Conservation (phyloP, 2,797 vertebrate species). For the Decapterus maruadsi region DNA sequence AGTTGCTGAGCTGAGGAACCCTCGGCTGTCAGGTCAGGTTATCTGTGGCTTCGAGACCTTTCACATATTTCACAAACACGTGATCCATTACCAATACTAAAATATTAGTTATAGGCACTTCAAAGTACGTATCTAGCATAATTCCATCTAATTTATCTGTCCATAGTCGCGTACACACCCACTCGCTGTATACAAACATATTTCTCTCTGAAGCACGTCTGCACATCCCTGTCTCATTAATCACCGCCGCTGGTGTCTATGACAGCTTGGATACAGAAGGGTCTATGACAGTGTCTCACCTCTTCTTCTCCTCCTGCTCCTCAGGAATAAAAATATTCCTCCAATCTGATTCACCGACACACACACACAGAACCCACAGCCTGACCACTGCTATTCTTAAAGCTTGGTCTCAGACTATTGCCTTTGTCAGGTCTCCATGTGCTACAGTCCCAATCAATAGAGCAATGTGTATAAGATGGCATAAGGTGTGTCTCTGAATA, state of each 20-base stretch:
- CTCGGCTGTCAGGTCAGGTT: neutral
- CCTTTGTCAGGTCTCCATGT: neutral
- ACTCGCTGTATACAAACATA: slow-evolving; percentile 31
- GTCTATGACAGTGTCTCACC: slow-evolving; percentile 67
- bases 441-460: neutral
- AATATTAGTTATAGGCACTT: neutral
- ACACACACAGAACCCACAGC: slow-evolving; percentile 14
- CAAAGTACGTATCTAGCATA: neutral
- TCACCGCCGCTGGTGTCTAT: slow-evolving; percentile 66
- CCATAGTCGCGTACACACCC: neutral
- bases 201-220: slow-evolving; percentile 29
- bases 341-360: slow-evolving; percentile 39
- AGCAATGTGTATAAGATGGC: neutral
- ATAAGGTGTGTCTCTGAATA: neutral
- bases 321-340: slow-evolving; percentile 66
- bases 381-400: neutral
- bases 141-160: neutral
- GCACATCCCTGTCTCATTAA: slow-evolving; percentile 71
- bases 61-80: neutral
- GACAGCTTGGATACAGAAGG: slow-evolving; percentile 71
- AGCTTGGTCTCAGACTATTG: neutral
- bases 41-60: neutral
- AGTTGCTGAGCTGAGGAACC: neutral
- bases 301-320: slow-evolving; percentile 40
- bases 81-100: neutral